Percentiles rank a stretch among this genome's conserved stretches.
Evolutionary conservation across 2,888 invertebrate genomes (phyloP).

Genomic region (Listrodromus nycthemerus): DNA sequence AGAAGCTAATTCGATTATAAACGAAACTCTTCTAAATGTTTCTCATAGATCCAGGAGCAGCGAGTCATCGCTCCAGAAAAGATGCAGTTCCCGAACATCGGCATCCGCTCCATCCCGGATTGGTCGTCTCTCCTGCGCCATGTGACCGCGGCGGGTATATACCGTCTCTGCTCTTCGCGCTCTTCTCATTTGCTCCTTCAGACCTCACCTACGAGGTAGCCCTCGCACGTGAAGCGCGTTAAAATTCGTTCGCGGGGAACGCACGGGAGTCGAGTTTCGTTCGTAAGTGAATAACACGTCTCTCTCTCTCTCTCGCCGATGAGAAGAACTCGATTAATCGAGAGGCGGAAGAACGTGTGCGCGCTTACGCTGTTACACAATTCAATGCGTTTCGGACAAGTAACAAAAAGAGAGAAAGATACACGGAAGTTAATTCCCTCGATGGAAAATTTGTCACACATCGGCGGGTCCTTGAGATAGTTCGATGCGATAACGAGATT

Average conservation of each 20-base stretch:
- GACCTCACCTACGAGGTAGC: slow-evolving; percentile 58
- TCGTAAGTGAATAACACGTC: slow-evolving; percentile 31
- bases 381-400: neutral
- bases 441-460: neutral
- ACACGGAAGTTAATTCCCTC: slow-evolving; percentile 2
- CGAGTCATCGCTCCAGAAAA: slow-evolving; percentile 8
- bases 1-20: neutral
- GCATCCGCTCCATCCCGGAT: slow-evolving; percentile 42
- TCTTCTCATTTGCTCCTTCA: slow-evolving; percentile 64
- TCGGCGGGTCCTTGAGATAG: slow-evolving; percentile 1
- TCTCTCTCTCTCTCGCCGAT: neutral
- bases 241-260: slow-evolving; percentile 10
- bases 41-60: slow-evolving; percentile 4
- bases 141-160: slow-evolving; percentile 68
- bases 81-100: neutral
- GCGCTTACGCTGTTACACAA: neutral
- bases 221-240: slow-evolving; percentile 19
- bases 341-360: neutral
- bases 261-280: slow-evolving; percentile 19
- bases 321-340: slow-evolving; percentile 9
- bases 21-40: neutral
- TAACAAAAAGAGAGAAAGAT: neutral
- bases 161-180: slow-evolving; percentile 45
- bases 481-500: slow-evolving; percentile 6
- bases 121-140: slow-evolving; percentile 59